Percentiles rank a stretch among this genome's conserved stretches.
Conservation (phyloP, 2,888 invertebrate species). For the Apotomis betuletana region DNA sequence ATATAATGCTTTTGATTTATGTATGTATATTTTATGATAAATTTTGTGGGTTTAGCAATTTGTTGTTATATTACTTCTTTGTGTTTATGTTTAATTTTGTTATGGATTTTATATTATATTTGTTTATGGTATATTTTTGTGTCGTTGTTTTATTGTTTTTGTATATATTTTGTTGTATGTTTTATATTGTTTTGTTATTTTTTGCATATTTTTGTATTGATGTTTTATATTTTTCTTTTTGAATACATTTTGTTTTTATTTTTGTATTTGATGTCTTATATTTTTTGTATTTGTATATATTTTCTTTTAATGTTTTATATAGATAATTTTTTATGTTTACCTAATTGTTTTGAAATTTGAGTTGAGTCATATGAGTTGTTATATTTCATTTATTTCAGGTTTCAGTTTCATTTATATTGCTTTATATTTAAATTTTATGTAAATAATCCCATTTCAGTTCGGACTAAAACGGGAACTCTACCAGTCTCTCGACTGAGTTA, state of each 20-base stretch:
- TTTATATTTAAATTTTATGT: neutral
- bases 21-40: neutral
- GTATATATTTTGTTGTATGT: neutral
- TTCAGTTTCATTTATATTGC: neutral
- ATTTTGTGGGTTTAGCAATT: neutral
- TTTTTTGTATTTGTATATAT: too few species aligned
- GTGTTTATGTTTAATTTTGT: too few species aligned
- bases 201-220: conserved; percentile 12
- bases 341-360: too few species aligned
- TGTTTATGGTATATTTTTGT: neutral
- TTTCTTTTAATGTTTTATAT: too few species aligned
- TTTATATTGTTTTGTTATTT: neutral
- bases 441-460: conserved; percentile 8
- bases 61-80: too few species aligned
- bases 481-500: neutral
- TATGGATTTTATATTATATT: neutral
- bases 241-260: neutral
- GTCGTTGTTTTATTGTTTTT: neutral
- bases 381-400: too few species aligned
- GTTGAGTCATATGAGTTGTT: too few species aligned
- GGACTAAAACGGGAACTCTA: conserved; percentile 17
- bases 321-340: too few species aligned
- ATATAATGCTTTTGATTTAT: too few species aligned
- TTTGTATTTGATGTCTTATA: neutral
- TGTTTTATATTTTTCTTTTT: conserved; percentile 11